A percentile compares a stretch with the other conserved stretches of the same genome.
Conservation (phyloP, 2,888 invertebrate species). For the Vanessa cardui region DNA sequence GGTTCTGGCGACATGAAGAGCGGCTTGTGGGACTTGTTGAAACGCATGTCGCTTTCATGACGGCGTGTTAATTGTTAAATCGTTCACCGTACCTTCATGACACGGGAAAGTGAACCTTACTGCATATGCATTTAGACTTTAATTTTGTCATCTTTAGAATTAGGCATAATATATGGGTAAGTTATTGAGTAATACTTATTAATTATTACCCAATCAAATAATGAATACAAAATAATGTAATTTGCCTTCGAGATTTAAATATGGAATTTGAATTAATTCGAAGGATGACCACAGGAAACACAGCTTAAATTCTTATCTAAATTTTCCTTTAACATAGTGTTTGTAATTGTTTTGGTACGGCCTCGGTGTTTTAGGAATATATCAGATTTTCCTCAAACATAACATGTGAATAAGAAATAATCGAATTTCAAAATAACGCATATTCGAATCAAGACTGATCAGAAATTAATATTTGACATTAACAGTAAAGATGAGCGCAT, state of each 20-base stretch:
- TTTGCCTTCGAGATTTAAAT: neutral
- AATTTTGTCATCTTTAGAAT: neutral
- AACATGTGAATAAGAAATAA: neutral
- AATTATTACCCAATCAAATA: neutral
- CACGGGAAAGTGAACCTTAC: neutral
- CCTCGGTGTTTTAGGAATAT: slow-evolving; percentile 24
- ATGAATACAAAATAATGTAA: neutral
- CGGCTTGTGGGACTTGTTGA: slow-evolving; percentile 29
- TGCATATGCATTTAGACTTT: neutral
- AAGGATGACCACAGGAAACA: slow-evolving; percentile 34
- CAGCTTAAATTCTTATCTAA: slow-evolving; percentile 16
- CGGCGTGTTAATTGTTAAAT: slow-evolving; percentile 31
- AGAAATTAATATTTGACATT: neutral
- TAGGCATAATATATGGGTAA: neutral
- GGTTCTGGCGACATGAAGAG: slow-evolving; percentile 25
- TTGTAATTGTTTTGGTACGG: slow-evolving; percentile 22
- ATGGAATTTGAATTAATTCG: slow-evolving; percentile 13
- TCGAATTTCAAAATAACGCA: neutral
- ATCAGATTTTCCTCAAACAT: slow-evolving; percentile 20
- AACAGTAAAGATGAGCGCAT: neutral
- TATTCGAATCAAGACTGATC: neutral
- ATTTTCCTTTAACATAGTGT: slow-evolving; percentile 36
- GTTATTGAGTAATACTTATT: neutral
- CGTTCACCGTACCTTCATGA: slow-evolving; percentile 11
- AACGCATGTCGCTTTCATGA: slow-evolving; percentile 30